Evolutionary conservation across 1,140 invertebrate species (phyloP), one percentile per base, ranked within the genome.

Genomic region (Homalodisca vitripennis): DNA sequence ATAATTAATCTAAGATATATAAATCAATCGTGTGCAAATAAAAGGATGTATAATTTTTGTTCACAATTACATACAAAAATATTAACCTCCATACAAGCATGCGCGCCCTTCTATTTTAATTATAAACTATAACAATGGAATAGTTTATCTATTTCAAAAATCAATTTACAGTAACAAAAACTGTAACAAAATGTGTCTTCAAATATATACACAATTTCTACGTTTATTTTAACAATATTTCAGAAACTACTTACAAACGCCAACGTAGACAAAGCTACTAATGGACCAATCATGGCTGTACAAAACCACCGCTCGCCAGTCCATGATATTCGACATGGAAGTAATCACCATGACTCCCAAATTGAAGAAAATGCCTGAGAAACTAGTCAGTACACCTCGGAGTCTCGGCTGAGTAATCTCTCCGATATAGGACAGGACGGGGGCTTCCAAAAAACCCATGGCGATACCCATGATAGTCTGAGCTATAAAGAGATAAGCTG

Each of bases 401-500:
- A 65, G 48, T 26, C 32, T 2, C 66, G 47, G 71, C 77, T 78
- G 82, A 79, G 80, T 80, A 1, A 83, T 80, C 77, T 84, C 82
- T 12, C 81, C 81, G 2, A 84, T 78, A 67, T 84, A 84, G 2
- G 81, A 79, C 48, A 80, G 77, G 32, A 83, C 80, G 2, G 83
- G 82, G 20, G 82, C 83, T 26, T 71, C 70, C 80, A 83, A 81
- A 2, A 84, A 77, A 0, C 83, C 83, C 20, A 80, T 79, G 17
- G 81, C 80, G 1, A 73, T 27, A 0, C 73, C 73, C 41, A 67
- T 68, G 22, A 73, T 24, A 27, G 66, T 67, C 17, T 51, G 17
- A 2, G 69, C 31, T 0, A 57, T 1, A 46, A 69, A 73, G 10
- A 74, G 71, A 41, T 55, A 26, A 2, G 47, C 27, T 10, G 62